Conservation (phyloP, 2,888 invertebrate genomes). For the Sceliomorpha sp. region DNA sequence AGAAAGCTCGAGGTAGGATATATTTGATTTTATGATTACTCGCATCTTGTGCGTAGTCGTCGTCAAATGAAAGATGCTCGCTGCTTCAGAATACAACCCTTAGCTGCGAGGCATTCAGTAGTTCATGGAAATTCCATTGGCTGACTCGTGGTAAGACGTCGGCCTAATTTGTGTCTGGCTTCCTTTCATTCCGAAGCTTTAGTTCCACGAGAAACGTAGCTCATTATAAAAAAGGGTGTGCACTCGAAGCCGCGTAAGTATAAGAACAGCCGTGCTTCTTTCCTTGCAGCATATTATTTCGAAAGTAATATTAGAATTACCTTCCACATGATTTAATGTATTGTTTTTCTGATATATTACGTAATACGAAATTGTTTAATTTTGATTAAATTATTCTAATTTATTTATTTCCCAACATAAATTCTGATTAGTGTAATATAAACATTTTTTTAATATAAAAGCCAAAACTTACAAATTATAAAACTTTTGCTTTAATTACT, state of each 20-base stretch:
- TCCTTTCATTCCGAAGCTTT: conserved; percentile 60
- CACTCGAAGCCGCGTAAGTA: conserved; percentile 67
- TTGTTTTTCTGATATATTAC: too few relatives aligned
- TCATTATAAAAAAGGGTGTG: conserved; percentile 43
- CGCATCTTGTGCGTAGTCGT: not conserved
- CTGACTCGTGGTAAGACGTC: conserved; percentile 52
- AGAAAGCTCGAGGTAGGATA: too few relatives aligned
- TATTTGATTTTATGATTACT: too few relatives aligned
- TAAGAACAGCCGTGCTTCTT: conserved; percentile 59
- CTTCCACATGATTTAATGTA: not conserved
- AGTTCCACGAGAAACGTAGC: conserved; percentile 27
- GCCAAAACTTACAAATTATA: too few relatives aligned
- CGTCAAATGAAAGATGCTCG: conserved; percentile 24
- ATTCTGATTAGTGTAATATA: too few relatives aligned
- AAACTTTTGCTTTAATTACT: too few relatives aligned
- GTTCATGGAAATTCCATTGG: conserved; percentile 61
- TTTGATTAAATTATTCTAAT: too few relatives aligned
- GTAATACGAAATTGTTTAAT: too few relatives aligned
- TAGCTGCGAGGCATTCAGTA: conserved; percentile 49
- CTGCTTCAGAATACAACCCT: conserved; percentile 19
- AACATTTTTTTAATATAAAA: too few relatives aligned
- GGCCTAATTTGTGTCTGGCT: conserved; percentile 73
- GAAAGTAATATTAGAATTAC: not conserved
- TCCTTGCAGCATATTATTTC: conserved; percentile 4
- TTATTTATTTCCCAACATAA: too few relatives aligned